Evolutionary conservation across 1,140 invertebrate species (phyloP), one percentile per base, ranked within the genome.

Genomic region (Ylistrum balloti): DNA sequence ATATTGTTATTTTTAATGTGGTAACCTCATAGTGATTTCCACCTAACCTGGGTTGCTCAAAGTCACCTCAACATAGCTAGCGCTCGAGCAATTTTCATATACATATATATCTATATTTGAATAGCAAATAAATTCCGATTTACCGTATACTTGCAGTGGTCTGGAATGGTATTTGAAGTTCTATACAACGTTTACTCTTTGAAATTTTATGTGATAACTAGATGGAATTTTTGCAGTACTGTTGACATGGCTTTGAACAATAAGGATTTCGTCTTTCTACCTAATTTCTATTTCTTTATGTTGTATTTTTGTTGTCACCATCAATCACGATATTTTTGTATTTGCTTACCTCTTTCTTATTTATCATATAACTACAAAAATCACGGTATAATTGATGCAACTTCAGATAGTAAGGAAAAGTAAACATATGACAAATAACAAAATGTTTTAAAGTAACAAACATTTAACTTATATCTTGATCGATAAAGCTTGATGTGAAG

Each of bases 311-410:
- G 56, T 74, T 74, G n/a, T 74, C 56, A 74, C 56, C 15, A 74
- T 74, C 56, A 74, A 5, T 28, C 56, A 74, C n/a, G n/a, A 28
- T 74, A 0, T 74, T 28, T 74, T 74, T 28, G n/a, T 74, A 74
- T 74, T 74, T 74, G 56, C 56, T 74, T 74, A 74, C 56, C n/a
- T 74, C 56, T 74, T 74, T 74, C 56, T 74, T 74, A 17, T 74
- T 74, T 74, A 74, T 28, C 17, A 45, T 45, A 45, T 17, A 17
- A 45, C n/a, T n/a, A n/a, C n/a, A n/a, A n/a, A n/a, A n/a, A n/a
- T n/a, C n/a, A n/a, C n/a, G n/a, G n/a, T n/a, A n/a, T n/a, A n/a
- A n/a, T n/a, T n/a, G n/a, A n/a, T n/a, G n/a, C n/a, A n/a, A n/a
- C n/a, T n/a, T n/a, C n/a, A n/a, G n/a, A n/a, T n/a, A n/a, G n/a